A percentile compares a stretch with the other conserved stretches of the same genome.
These are phyloP conservation scores for Centropus unirufus DNA, from an alignment of 2,113 vertebrate species.

Conservation along the genomic window DNA sequence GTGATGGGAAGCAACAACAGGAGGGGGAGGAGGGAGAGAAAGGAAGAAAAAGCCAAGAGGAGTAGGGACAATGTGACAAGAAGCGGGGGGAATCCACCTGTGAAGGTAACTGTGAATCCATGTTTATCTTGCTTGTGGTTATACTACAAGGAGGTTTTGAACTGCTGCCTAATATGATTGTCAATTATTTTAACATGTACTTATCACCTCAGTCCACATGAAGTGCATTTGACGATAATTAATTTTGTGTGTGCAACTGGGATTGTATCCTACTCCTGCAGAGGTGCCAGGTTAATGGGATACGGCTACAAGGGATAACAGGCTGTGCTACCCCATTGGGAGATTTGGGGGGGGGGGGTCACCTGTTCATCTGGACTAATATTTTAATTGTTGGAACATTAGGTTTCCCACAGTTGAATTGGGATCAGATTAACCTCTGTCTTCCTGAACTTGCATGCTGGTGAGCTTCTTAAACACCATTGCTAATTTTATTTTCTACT, in stretches of 20 bases:
- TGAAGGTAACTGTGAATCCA: not conserved
- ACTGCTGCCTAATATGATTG: conserved; percentile 15
- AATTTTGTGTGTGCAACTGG: conserved; percentile 47
- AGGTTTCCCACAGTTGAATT: conserved; percentile 35
- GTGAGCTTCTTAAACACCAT: conserved; percentile 48
- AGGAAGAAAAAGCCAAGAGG: not conserved
- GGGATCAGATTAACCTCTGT: conserved; percentile 58
- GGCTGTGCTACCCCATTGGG: not conserved
- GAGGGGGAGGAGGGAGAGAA: not conserved
- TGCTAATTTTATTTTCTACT: conserved; percentile 62
- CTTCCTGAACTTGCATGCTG: conserved; percentile 31
- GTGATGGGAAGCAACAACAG: not conserved
- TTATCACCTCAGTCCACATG: conserved; percentile 38
- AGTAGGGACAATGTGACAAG: not conserved
- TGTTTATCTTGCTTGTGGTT: conserved; percentile 35
- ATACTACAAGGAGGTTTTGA: conserved; percentile 25
- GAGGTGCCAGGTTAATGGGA: conserved; percentile 55
- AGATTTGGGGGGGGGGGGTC: not conserved
- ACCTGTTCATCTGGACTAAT: conserved; percentile 48
- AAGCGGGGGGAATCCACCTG: not conserved
- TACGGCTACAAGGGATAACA: conserved; percentile 31
- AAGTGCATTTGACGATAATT: conserved; percentile 58
- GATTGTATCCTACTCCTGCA: conserved; percentile 32
- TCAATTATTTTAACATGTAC: conserved; percentile 36
- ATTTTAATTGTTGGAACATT: conserved; percentile 53